Evolutionary conservation across 23 tunicate genomes (phyloP).

Genomic region (Trididemnum miniatum): DNA sequence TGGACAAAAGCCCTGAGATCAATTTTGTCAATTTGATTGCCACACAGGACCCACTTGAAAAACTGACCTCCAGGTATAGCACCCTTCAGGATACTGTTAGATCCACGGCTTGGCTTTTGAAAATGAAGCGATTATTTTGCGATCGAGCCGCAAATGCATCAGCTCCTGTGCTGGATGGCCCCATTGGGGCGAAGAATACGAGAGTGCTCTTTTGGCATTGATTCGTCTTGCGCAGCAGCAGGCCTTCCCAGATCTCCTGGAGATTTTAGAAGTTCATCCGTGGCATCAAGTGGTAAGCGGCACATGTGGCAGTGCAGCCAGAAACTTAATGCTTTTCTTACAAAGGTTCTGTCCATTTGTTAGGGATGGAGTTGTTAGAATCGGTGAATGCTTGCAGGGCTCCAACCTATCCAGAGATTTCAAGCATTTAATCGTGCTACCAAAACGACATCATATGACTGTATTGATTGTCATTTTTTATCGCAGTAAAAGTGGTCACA

Average conservation of each 20-base stretch:
- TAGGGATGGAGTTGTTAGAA: not conserved
- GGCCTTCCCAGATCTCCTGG: not conserved
- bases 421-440: not conserved
- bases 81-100: not conserved
- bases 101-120: not conserved
- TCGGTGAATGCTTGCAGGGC: not conserved
- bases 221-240: slow-evolving; percentile 4
- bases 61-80: not conserved
- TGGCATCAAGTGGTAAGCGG: not conserved
- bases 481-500: not conserved
- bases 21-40: too few relatives aligned
- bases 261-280: not conserved
- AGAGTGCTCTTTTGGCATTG: not conserved
- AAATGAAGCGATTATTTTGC: not conserved
- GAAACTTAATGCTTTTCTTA: not conserved
- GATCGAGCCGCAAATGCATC: not conserved
- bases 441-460: not conserved
- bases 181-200: not conserved
- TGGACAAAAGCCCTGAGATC: too few relatives aligned
- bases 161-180: not conserved
- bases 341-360: not conserved
- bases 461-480: not conserved
- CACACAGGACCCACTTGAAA: too few relatives aligned
- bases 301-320: not conserved
- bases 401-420: not conserved